Base-by-base conservation (phyloP, 2,888 invertebrate genomes). In the Heliconius erato region DNA sequence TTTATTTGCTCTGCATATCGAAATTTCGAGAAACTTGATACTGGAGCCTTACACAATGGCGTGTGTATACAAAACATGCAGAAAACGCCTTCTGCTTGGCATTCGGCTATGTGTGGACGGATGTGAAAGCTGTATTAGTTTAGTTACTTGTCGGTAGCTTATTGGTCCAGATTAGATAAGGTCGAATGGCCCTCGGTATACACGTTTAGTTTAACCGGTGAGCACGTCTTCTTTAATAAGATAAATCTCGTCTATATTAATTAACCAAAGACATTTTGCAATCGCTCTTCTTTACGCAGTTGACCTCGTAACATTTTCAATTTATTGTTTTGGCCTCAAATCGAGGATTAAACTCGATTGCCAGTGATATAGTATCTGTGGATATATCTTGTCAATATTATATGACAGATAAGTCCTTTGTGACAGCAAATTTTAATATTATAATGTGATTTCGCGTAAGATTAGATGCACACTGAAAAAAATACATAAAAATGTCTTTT, bases 121-220 rank as follows among this genome's bases (percentile, higher is more conserved):
- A 84, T 84, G 86, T 84, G 84, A 86, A 86, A 86, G 86, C 84
- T 85, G 84, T 84, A 74, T 83, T 83, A 81, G 83, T 78, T 81
- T 82, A 74, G 76, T 79, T 68, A 72, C 72, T 77, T 67, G 82
- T 65, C 68, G 81, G 67, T 77, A 77, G 84, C 72, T 83, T 82
- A 77, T 80, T 49, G 80, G 26, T 40, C 19, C 40, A 81, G 85
- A 83, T 83, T 81, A 85, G 85, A 84, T 83, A 83, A 82, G 54
- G 54, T 72, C 68, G 74, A 79, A 80, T 84, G 77, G 82, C 80
- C 82, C 80, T 68, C 79, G 63, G 67, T 65, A 78, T 79, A 74
- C 65, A 63, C 59, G 67, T 80, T 79, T 23, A 82, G 68, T 28
- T 69, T 63, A 59, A 71, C 59, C 81, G 23, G 69, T 49, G 72